Conservation (phyloP, 2,113 vertebrate species). For the human region GRCh38 chr12:56605001-56605500, state of each 20-base stretch:
- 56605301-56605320: constrained; percentile 91
- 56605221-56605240: constrained; percentile 94
- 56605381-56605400: background rate
- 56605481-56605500: too few species aligned
- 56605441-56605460: too few species aligned
- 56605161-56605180: constrained; percentile 95
- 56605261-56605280: constrained; percentile 93
- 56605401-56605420: background rate
- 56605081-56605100: constrained; percentile 92
- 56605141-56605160: constrained; percentile 87
- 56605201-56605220: constrained; percentile 90
- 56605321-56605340: constrained; percentile 86
- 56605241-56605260: constrained; percentile 94
- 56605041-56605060: background rate
- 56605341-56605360: background rate
- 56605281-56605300: constrained; percentile 91
- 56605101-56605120: constrained; percentile 90
- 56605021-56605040: background rate
- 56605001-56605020: background rate
- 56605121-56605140: constrained; percentile 92
- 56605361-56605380: background rate
- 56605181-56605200: constrained; percentile 91
- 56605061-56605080: constrained; percentile 89
- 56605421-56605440: too few species aligned
- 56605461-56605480: too few species aligned